Evolutionary conservation across 1,140 invertebrate genomes (phyloP).

Genomic region (Pectinophora gossypiella): DNA sequence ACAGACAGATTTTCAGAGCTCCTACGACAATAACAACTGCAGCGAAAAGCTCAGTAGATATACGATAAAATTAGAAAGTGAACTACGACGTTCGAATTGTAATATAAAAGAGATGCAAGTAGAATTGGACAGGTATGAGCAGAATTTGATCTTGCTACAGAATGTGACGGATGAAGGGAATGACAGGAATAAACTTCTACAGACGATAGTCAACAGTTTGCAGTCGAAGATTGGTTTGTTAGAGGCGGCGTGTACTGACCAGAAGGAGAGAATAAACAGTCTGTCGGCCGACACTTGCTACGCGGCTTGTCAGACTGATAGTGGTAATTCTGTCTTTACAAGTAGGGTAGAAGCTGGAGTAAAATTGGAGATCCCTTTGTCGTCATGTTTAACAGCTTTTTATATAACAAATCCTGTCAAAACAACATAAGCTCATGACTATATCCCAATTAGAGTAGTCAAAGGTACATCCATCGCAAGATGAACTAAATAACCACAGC

Average conservation of each 20-base stretch:
- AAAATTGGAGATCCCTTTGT: too few relatives aligned
- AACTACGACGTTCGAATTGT: constrained; percentile 20
- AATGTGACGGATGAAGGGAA: constrained; percentile 35
- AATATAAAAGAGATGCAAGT: constrained; percentile 23
- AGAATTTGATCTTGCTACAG: constrained; percentile 39
- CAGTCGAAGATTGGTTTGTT: constrained; percentile 32
- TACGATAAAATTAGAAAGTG: constrained; percentile 38
- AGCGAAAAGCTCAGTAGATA: constrained; percentile 24
- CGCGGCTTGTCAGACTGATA: constrained; percentile 35
- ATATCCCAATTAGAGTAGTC: too few relatives aligned
- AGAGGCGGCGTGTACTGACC: constrained; percentile 29
- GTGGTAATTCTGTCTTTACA: constrained; percentile 55
- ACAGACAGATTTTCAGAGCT: constrained; percentile 16
- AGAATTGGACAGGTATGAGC: constrained; percentile 39
- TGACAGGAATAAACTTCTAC: constrained; percentile 32
- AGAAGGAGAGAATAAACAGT: constrained; percentile 24
- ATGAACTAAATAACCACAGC: too few relatives aligned
- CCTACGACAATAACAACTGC: constrained; percentile 23
- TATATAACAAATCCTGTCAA: too few relatives aligned
- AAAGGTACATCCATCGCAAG: too few relatives aligned
- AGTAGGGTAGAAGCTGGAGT: too few relatives aligned
- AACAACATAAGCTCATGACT: too few relatives aligned
- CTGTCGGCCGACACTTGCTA: constrained; percentile 14
- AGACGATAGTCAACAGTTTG: constrained; percentile 30
- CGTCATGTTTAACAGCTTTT: too few relatives aligned